phyloP scores from a whole-genome alignment of 2,113 vertebrate species.

The Brevimyrus niger region DNA sequence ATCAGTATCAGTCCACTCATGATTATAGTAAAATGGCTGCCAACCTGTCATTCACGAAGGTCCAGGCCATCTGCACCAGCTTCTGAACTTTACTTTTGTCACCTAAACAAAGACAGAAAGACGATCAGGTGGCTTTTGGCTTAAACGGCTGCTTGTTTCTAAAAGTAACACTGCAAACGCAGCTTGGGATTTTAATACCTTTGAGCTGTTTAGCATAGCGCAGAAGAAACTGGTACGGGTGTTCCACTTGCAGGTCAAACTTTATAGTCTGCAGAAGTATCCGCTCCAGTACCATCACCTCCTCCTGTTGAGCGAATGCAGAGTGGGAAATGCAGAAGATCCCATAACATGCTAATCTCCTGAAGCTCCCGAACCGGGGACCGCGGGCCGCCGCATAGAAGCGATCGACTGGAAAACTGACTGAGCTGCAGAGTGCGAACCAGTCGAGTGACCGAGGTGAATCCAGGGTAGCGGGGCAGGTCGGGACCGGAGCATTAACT shows the following conservation, averaged over 20 bases:
- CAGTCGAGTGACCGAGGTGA: background rate
- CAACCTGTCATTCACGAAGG: slow-evolving; percentile 97
- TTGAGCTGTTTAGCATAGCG: slow-evolving; percentile 97
- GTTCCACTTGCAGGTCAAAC: slow-evolving; percentile 96
- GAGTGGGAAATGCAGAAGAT: background rate
- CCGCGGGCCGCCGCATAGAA: background rate
- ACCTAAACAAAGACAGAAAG: slow-evolving; percentile 51
- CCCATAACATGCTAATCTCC: background rate
- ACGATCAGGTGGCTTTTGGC: background rate
- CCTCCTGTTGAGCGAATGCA: slow-evolving; percentile 65
- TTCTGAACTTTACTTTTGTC: slow-evolving; percentile 98
- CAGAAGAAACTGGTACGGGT: slow-evolving; percentile 94
- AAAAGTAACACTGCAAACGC: background rate
- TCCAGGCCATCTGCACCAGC: slow-evolving; percentile 98
- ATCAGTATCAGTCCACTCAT: background rate
- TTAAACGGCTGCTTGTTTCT: background rate
- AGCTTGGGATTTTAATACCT: slow-evolving; percentile 58
- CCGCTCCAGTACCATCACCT: slow-evolving; percentile 97
- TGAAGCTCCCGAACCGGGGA: background rate
- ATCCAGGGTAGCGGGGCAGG: background rate
- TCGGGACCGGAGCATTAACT: background rate
- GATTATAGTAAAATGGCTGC: background rate
- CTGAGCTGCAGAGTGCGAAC: background rate
- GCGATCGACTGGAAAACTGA: background rate
- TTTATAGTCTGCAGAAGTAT: slow-evolving; percentile 96